Percentiles rank a stretch among this genome's conserved stretches.
These are phyloP conservation scores for Synanceia verrucosa DNA, from an alignment of 2,797 vertebrate species.

Conservation along the genomic window DNA sequence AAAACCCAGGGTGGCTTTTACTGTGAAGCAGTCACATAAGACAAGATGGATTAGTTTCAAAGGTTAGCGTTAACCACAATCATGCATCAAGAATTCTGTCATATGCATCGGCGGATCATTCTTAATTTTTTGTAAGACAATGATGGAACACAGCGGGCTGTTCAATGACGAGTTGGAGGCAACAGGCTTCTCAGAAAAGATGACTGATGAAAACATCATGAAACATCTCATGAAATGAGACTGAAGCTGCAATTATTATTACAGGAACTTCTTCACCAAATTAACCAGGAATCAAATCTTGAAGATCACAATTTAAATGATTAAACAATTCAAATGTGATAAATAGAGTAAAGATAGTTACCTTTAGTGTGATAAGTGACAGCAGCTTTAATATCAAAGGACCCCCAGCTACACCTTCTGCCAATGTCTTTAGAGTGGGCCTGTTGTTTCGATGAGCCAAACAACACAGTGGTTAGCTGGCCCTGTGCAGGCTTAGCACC, in stretches of 20 bases:
- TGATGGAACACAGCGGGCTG: neutral
- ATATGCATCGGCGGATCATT: neutral
- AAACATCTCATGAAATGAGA: neutral
- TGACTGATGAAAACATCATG: no score
- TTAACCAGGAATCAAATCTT: no score
- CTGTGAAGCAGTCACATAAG: neutral
- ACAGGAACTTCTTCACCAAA: neutral
- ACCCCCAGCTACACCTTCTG: conserved; percentile 90
- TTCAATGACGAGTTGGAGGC: neutral
- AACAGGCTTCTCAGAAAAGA: neutral
- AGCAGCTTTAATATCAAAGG: conserved; percentile 94
- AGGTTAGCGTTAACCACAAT: neutral
- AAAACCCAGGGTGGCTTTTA: neutral
- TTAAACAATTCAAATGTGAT: neutral
- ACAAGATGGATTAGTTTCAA: neutral
- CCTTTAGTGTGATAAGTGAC: conserved; percentile 99
- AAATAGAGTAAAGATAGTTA: conserved; percentile 71
- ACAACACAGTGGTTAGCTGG: conserved; percentile 89
- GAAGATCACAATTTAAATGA: neutral
- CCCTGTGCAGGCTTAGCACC: conserved; percentile 87
- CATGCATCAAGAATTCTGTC: neutral
- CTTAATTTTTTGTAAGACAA: neutral
- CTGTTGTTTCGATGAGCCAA: conserved; percentile 91
- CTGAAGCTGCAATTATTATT: neutral
- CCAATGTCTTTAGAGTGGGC: conserved; percentile 89